Base-by-base conservation (phyloP, 2,797 vertebrate genomes). In the Cossypha dichroa region DNA sequence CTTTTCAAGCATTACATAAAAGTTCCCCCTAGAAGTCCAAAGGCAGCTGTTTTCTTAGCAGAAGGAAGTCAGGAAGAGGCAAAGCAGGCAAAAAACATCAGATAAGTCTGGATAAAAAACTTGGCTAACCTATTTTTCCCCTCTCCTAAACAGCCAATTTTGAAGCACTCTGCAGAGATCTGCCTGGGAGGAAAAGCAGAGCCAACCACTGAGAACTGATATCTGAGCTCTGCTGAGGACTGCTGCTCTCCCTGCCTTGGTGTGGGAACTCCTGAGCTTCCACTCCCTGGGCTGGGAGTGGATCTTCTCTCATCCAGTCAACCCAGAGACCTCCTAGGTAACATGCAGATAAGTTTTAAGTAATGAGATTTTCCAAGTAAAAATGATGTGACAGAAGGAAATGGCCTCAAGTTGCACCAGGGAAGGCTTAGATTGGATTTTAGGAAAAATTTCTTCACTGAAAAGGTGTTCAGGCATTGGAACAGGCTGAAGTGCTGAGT, bases 91-190 rank as follows among this genome's bases (percentile, higher is more conserved):
- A 62, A 81, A 94, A 94, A 54, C 88, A 75, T 94, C 82, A 94
- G 91, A 91, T 92, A 93, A 91, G 59, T 67, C 72, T 72, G 76
- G 76, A 80, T 78, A 51, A 88, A 91, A 86, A 69, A 48, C 70
- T 93, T 95, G 92, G 93, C 92, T 95, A 96, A 90, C 94, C 92
- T 88, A 63, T 90, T 86, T 69, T 94, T 88, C 52, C 58, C 83
- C 90, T 9, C 34, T 88, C 59, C 73, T 68, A 66, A 92, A 66
- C 66, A 82, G 92, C 70, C 92, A 90, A 66, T 59, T 89, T 69
- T 73, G 70, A 85, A 87, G 77, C 26, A 13, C 21, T 66, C 85
- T 88, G 62, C 46, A 52, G 83, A 81, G 70, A 64, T 74, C 64
- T 68, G 64, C 28, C 78, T 68, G 38, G 28, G 40, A 92, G 74